Evolutionary conservation across 2,797 vertebrate genomes (phyloP).

Genomic region (Manis crassicaudata): DNA sequence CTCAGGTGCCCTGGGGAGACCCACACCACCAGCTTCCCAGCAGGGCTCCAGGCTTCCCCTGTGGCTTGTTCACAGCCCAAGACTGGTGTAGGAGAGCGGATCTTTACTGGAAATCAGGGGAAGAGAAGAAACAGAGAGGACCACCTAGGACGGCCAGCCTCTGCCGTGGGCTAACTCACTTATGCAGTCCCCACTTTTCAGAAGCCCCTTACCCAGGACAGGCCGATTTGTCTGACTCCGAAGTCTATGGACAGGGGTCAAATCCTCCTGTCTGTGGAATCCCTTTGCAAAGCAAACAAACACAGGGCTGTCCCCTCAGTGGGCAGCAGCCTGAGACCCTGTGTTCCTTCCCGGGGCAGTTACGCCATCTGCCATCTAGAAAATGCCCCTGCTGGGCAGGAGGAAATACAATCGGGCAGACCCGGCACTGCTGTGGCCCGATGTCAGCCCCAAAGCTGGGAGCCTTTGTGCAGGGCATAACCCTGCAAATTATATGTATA

Average conservation of each 20-base stretch:
- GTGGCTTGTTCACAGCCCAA: rapidly evolving
- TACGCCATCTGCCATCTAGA: background rate
- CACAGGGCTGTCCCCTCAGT: too few relatives aligned
- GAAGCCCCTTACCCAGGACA: background rate
- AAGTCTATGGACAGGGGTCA: rapidly evolving
- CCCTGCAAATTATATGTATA: too few relatives aligned
- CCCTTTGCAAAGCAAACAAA: background rate
- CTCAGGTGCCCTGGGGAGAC: background rate
- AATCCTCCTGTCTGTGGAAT: background rate
- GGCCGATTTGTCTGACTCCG: too few relatives aligned
- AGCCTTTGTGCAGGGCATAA: background rate
- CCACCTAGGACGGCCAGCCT: rapidly evolving
- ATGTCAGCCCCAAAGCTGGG: background rate
- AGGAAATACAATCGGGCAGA: background rate
- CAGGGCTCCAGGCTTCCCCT: too few relatives aligned
- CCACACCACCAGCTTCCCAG: background rate
- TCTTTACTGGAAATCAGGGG: background rate
- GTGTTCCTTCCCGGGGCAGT: too few relatives aligned
- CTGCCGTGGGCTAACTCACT: rapidly evolving
- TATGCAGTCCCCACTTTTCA: too few relatives aligned
- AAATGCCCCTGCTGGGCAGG: background rate
- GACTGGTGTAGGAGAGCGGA: background rate
- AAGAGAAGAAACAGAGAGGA: too few relatives aligned
- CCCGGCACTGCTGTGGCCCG: too few relatives aligned
- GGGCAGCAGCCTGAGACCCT: background rate